Evolutionary conservation across 2,888 invertebrate species (phyloP).

Genomic region (Eupithecia abbreviata): DNA sequence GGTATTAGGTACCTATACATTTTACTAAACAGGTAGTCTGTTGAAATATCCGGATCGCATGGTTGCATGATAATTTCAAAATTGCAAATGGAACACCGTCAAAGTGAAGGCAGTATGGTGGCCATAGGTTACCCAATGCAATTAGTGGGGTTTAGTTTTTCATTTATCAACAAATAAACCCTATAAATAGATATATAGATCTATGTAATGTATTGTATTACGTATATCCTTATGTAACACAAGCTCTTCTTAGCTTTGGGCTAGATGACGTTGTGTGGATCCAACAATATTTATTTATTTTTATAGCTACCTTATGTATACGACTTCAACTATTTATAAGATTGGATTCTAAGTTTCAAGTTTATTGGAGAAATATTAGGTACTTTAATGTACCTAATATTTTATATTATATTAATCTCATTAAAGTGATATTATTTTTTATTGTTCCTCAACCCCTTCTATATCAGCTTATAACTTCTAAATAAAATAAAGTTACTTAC

Average conservation of each 20-base stretch:
- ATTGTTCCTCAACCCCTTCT: not conserved
- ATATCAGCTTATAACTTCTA: too few species aligned
- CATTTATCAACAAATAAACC: not conserved
- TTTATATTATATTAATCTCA: too few species aligned
- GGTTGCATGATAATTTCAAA: not conserved
- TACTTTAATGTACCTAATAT: too few species aligned
- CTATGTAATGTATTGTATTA: too few species aligned
- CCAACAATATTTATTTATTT: not conserved
- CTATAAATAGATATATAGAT: too few species aligned
- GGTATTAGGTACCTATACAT: not conserved
- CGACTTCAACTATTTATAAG: not conserved
- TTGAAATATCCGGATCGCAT: not conserved
- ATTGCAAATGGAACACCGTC: not conserved
- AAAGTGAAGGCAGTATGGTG: not conserved
- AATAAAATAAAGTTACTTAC: constrained; percentile 58
- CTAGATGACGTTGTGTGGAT: too few species aligned
- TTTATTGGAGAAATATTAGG: not conserved
- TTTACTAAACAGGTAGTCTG: not conserved
- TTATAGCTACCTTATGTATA: not conserved
- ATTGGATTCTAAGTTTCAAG: not conserved
- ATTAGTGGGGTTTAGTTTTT: not conserved
- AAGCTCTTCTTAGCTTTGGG: too few species aligned
- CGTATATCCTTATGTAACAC: too few species aligned
- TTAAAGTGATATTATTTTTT: not conserved
- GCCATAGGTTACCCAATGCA: not conserved